phyloP scores from a whole-genome alignment of 2,888 invertebrate genomes.

The Pristionchus japonicus region DNA sequence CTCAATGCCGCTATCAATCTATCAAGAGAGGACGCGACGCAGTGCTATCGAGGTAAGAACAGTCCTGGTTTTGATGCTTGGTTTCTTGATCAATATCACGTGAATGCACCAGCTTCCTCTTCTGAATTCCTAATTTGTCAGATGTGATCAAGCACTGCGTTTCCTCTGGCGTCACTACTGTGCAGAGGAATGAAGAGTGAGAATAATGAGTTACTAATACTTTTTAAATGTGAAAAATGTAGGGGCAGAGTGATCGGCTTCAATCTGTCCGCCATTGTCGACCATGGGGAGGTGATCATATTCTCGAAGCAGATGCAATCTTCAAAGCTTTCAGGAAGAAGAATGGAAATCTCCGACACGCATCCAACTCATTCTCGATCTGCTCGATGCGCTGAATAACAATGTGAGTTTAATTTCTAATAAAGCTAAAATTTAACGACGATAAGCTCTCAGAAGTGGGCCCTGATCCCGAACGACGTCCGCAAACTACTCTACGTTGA shows the following conservation, averaged over 20 bases:
- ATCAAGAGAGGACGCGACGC: not conserved
- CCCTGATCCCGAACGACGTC: not conserved
- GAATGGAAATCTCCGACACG: not conserved
- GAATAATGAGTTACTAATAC: too few species aligned
- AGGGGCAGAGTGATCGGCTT: not conserved
- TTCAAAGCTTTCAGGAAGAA: conserved; percentile 7
- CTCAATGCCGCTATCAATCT: not conserved
- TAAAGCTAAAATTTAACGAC: not conserved
- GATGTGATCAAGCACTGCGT: not conserved
- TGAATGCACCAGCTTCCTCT: too few species aligned
- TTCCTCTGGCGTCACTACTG: not conserved
- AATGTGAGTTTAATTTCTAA: not conserved
- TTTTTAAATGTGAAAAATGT: too few species aligned
- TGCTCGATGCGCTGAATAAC: not conserved
- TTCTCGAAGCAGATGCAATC: too few species aligned
- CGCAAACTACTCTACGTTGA: conserved; percentile 1
- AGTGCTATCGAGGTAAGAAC: not conserved
- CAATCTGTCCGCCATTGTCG: not conserved
- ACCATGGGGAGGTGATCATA: not conserved
- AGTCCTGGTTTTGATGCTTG: too few species aligned
- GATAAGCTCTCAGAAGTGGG: not conserved
- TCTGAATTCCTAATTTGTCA: not conserved
- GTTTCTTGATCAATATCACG: too few species aligned
- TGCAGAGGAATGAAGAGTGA: not conserved
- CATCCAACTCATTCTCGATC: not conserved